Evolutionary conservation across 2,888 invertebrate species (phyloP).

Genomic region (Heliconius cydno): DNA sequence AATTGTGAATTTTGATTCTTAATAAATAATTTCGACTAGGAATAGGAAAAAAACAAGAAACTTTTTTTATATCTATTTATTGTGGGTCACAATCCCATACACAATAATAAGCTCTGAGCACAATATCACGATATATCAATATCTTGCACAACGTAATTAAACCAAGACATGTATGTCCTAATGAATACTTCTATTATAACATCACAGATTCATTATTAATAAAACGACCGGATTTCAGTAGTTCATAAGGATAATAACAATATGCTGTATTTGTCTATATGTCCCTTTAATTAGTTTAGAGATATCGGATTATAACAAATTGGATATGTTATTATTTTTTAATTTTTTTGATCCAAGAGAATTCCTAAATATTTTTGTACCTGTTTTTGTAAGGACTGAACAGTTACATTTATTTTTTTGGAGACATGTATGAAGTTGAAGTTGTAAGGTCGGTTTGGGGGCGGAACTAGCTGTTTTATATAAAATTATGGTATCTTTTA

Average conservation of each 20-base stretch:
- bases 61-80: constrained; percentile 60
- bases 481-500: background rate
- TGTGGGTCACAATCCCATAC: constrained; percentile 60
- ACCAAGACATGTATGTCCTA: constrained; percentile 60
- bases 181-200: constrained; percentile 62
- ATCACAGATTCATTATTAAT: constrained; percentile 69
- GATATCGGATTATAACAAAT: background rate
- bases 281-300: background rate
- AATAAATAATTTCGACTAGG: background rate
- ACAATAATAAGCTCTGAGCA: constrained; percentile 64
- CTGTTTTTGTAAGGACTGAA: too few relatives aligned
- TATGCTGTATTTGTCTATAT: background rate
- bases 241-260: constrained; percentile 11
- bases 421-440: too few relatives aligned
- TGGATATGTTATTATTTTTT: background rate
- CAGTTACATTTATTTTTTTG: too few relatives aligned
- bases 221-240: constrained; percentile 47
- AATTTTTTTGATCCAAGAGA: too few relatives aligned
- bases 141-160: constrained; percentile 58
- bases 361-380: too few relatives aligned
- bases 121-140: constrained; percentile 71
- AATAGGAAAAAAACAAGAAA: constrained; percentile 39
- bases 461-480: too few relatives aligned
- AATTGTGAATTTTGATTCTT: too few relatives aligned
- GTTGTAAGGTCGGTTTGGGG: too few relatives aligned